phyloP scores from a whole-genome alignment of 2,888 invertebrate species.

The Bhutanitis thaidina region DNA sequence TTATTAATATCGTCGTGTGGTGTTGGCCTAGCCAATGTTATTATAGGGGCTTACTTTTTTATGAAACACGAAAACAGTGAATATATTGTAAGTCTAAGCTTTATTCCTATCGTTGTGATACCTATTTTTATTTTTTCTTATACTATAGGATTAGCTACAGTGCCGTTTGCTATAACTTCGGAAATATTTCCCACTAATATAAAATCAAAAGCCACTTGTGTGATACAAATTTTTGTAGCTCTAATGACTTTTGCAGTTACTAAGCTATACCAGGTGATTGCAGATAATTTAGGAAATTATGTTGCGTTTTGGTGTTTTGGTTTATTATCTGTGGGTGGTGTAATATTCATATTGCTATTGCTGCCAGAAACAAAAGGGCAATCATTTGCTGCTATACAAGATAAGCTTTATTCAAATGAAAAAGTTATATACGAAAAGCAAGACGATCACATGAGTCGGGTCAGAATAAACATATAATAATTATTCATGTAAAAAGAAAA shows the following conservation, averaged over 20 bases:
- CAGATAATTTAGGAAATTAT: slow-evolving; percentile 70
- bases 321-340: slow-evolving; percentile 67
- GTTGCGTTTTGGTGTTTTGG: slow-evolving; percentile 80
- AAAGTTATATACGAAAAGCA: slow-evolving; percentile 58
- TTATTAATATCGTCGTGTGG: slow-evolving; percentile 79
- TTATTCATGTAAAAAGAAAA: neutral
- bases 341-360: slow-evolving; percentile 70
- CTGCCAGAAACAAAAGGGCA: slow-evolving; percentile 82
- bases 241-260: slow-evolving; percentile 80
- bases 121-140: slow-evolving; percentile 82
- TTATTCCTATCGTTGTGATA: slow-evolving; percentile 80
- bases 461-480: slow-evolving; percentile 48
- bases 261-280: slow-evolving; percentile 77
- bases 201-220: slow-evolving; percentile 82
- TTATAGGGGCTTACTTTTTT: slow-evolving; percentile 78
- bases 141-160: slow-evolving; percentile 81
- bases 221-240: slow-evolving; percentile 81
- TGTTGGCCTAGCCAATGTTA: slow-evolving; percentile 72
- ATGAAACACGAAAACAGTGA: slow-evolving; percentile 68
- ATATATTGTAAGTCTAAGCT: slow-evolving; percentile 64
- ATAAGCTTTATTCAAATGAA: slow-evolving; percentile 58
- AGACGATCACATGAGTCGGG: slow-evolving; percentile 52
- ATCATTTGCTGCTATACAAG: slow-evolving; percentile 80
- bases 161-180: slow-evolving; percentile 82
- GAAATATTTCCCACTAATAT: slow-evolving; percentile 83